Percentiles rank a stretch among this genome's conserved stretches.
These are phyloP conservation scores for Pteronotus mesoamericanus DNA, from an alignment of 2,797 vertebrate species.

Conservation along the genomic window DNA sequence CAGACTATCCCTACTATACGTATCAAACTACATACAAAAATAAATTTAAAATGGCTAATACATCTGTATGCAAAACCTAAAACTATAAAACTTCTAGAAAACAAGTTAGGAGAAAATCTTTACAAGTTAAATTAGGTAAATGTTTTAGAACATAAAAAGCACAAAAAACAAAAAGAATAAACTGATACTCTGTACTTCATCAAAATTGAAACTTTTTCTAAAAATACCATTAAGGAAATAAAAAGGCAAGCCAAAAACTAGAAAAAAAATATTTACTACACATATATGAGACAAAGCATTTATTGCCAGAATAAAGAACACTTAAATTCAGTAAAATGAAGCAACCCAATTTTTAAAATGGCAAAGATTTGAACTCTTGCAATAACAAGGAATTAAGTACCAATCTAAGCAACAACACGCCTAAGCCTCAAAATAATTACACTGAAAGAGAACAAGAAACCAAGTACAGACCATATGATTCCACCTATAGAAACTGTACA, in stretches of 20 bases:
- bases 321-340: neutral
- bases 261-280: neutral
- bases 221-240: conserved; percentile 33
- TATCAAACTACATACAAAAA: neutral
- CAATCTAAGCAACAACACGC: neutral
- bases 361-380: neutral
- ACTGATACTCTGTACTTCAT: neutral
- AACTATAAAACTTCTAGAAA: conserved; percentile 3
- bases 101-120: neutral
- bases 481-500: neutral
- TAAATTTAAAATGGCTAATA: neutral
- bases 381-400: neutral
- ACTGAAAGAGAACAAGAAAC: neutral
- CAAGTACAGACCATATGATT: neutral
- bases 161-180: neutral
- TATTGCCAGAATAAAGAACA: conserved; percentile 1
- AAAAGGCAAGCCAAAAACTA: neutral
- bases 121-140: neutral
- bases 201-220: conserved; percentile 33
- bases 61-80: neutral
- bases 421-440: conserved; percentile 3
- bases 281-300: neutral
- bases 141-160: neutral
- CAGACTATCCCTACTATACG: neutral
- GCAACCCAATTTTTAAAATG: neutral